Evolutionary conservation across 2,113 vertebrate species (phyloP).

Genomic region (Orthonyx spaldingii): DNA sequence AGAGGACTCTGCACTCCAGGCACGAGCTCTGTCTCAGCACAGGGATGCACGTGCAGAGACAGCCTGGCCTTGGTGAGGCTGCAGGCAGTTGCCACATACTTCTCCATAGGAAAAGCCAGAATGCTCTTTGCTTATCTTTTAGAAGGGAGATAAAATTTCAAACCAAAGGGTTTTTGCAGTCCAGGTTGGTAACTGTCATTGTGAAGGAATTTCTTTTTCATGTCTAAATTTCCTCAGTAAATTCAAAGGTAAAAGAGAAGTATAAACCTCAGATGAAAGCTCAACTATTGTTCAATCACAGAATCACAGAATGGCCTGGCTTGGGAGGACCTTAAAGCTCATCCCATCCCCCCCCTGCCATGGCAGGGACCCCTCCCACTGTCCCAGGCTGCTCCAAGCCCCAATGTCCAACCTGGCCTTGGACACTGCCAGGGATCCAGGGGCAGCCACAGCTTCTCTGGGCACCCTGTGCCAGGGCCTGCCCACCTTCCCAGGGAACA

Average conservation of each 20-base stretch:
- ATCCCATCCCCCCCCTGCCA: fast-evolving
- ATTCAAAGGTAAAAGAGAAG: background rate
- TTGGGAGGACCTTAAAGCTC: background rate
- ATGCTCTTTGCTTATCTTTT: background rate
- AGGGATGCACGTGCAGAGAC: background rate
- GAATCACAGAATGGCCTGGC: background rate
- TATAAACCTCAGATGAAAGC: background rate
- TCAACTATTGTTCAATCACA: background rate
- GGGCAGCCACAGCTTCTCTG: background rate
- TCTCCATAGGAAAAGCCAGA: background rate
- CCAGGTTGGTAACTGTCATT: background rate
- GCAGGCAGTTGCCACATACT: background rate
- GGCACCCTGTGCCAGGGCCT: background rate
- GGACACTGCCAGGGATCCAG: background rate
- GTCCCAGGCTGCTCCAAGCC: background rate
- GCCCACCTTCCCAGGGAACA: background rate
- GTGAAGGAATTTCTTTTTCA: background rate
- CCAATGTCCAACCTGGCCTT: background rate
- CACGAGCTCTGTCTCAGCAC: background rate
- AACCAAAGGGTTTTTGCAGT: background rate
- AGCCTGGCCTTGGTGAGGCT: background rate
- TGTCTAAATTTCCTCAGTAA: background rate
- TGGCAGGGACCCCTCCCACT: background rate
- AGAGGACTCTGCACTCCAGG: background rate
- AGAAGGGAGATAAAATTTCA: background rate